Base-by-base conservation (phyloP, 2,797 vertebrate genomes). In the Aeoliscus strigatus region DNA sequence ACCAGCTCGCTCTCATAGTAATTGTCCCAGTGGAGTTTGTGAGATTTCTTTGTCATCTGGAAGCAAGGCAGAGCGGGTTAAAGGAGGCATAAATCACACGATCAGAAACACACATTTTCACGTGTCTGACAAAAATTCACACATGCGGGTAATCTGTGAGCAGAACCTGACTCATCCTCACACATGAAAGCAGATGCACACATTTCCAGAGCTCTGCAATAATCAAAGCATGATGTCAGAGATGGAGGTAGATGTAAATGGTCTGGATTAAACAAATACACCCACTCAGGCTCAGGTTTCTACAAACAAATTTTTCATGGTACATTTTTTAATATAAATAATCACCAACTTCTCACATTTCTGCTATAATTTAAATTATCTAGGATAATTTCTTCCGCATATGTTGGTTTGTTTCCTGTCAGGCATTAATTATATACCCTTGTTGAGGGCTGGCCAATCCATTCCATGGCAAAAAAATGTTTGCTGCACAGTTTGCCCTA, bases 1-100 rank as follows among this genome's bases (percentile, higher is more conserved):
- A 98, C 94, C 91, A 88, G 92, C 77, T 97, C 93, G 77, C 89
- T 91, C 66, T 98, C 94, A 93, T 87, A 91, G 91, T 89, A 90
- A 92, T 91, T 93, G 87, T 94, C 92, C 94, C 94, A 97, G 88
- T 89, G 90, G 81, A 89, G 90, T 89, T 91, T 94, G 86, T 89
- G 90, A 34, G 83, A 85, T 90, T 89, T 94, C 90, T 93, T 93
- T 90, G 92, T 90, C 89, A 94, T 93, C 93, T 95, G 90, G 88
- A 93, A 93, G 82, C 81, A 90, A 91, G 87, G 88, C 82, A 91
- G 70, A 91, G 75, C 0, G 28, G 50, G 80, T 90, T 90, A 66
- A 89, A 61, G 64, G 5, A 61, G 37, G 64, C 45, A 43, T 37
- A 15, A 62, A 42, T 60, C 55, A 66, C 56, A 63, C 12, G 14